Evolutionary conservation across 2,888 invertebrate species (phyloP).

Genomic region (Amblyjoppa proteus): DNA sequence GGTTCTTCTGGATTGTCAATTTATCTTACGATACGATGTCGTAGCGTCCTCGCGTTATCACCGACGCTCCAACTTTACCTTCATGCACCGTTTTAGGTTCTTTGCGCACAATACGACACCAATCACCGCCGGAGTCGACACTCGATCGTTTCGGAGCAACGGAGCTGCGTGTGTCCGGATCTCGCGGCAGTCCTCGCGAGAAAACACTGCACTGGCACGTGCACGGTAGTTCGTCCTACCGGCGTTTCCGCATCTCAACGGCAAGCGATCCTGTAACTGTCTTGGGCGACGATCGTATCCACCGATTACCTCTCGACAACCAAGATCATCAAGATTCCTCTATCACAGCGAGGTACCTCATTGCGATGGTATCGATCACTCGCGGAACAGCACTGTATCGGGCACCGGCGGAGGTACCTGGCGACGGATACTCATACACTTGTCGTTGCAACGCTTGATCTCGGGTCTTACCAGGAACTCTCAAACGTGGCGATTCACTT

Average conservation of each 20-base stretch:
- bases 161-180: background rate
- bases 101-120: constrained; percentile 4
- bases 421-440: constrained; percentile 55
- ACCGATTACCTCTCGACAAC: constrained; percentile 10
- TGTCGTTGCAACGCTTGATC: background rate
- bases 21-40: background rate
- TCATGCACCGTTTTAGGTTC: background rate
- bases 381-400: constrained; percentile 29
- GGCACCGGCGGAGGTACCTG: background rate
- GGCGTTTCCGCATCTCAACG: constrained; percentile 62
- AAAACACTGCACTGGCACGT: constrained; percentile 57
- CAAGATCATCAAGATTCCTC: constrained; percentile 38
- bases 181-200: constrained; percentile 1
- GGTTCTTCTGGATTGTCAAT: constrained; percentile 14
- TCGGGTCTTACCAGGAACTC: background rate
- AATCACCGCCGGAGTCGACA: background rate
- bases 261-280: background rate
- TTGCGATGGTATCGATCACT: constrained; percentile 39
- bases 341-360: background rate
- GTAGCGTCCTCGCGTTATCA: background rate
- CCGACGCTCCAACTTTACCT: background rate
- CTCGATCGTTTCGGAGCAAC: constrained; percentile 7
- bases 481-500: constrained; percentile 10
- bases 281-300: background rate
- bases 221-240: constrained; percentile 45